These are phyloP conservation scores for Colostygia pectinataria DNA, from an alignment of 2,888 invertebrate species.

Conservation along the genomic window DNA sequence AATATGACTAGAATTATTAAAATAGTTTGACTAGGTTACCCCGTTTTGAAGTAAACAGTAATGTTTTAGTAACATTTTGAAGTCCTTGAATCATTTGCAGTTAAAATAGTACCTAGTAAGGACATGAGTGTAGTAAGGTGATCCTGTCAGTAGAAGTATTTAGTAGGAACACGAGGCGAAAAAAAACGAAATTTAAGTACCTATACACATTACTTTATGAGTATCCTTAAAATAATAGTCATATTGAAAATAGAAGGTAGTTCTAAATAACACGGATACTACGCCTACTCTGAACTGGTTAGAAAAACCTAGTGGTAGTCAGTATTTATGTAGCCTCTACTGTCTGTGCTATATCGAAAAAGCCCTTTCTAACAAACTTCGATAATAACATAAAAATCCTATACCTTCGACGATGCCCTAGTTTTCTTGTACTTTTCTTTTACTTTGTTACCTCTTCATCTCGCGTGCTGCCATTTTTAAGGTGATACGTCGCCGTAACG, in stretches of 20 bases:
- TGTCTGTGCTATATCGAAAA: neutral
- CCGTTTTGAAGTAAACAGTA: neutral
- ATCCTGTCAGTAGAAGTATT: too few species aligned
- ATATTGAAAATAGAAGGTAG: too few species aligned
- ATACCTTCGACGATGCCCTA: neutral
- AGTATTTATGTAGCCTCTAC: neutral
- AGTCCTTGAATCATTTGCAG: too few species aligned
- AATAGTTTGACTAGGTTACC: conserved; percentile 5
- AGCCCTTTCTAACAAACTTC: neutral
- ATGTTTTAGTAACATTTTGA: neutral
- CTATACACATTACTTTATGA: too few species aligned
- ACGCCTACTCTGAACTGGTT: neutral
- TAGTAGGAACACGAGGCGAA: too few species aligned
- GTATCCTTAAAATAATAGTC: too few species aligned
- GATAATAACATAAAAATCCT: conserved; percentile 8
- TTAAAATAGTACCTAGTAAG: too few species aligned
- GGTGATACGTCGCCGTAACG: conserved; percentile 32
- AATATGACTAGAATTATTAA: conserved; percentile 7
- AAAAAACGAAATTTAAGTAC: too few species aligned
- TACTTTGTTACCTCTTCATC: conserved; percentile 23
- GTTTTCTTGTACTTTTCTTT: conserved; percentile 16
- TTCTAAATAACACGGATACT: too few species aligned
- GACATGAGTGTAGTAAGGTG: too few species aligned
- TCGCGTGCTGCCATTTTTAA: conserved; percentile 20
- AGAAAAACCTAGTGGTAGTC: neutral